A percentile compares a stretch with the other conserved stretches of the same genome.
phyloP scores from a whole-genome alignment of 2,888 invertebrate species.

The Dugesia japonica region DNA sequence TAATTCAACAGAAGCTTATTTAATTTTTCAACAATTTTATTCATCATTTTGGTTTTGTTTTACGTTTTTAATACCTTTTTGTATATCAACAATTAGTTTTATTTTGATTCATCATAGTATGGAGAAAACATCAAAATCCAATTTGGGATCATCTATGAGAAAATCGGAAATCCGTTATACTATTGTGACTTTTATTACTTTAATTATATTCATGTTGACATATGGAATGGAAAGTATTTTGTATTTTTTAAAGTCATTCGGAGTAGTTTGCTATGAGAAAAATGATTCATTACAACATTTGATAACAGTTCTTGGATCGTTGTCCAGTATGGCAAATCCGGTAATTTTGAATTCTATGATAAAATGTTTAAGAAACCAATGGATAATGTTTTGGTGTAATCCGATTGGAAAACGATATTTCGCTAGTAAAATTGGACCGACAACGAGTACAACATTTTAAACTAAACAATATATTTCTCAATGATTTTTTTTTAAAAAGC shows the following conservation, averaged over 20 bases:
- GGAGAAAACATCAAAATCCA: neutral
- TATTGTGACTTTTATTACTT: neutral
- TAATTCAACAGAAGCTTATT: neutral
- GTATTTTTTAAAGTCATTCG: neutral
- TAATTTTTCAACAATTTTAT: neutral
- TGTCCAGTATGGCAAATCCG: neutral
- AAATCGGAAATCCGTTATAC: neutral
- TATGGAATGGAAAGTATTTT: slow-evolving; percentile 9
- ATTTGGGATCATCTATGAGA: neutral
- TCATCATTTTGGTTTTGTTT: slow-evolving; percentile 10
- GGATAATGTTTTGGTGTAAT: slow-evolving; percentile 4
- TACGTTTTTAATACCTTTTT: neutral
- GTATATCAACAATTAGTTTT: neutral
- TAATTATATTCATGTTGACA: neutral
- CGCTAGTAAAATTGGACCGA: neutral
- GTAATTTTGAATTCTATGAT: neutral
- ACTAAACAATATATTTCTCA: too few relatives aligned
- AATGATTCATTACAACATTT: neutral
- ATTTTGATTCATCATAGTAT: neutral
- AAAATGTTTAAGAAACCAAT: neutral
- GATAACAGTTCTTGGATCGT: neutral
- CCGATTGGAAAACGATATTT: neutral
- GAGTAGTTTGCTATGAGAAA: neutral
- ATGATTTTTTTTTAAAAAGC: too few relatives aligned
- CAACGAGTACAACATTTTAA: neutral